These are phyloP conservation scores for Automeris io DNA, from an alignment of 2,888 invertebrate species.

Conservation along the genomic window DNA sequence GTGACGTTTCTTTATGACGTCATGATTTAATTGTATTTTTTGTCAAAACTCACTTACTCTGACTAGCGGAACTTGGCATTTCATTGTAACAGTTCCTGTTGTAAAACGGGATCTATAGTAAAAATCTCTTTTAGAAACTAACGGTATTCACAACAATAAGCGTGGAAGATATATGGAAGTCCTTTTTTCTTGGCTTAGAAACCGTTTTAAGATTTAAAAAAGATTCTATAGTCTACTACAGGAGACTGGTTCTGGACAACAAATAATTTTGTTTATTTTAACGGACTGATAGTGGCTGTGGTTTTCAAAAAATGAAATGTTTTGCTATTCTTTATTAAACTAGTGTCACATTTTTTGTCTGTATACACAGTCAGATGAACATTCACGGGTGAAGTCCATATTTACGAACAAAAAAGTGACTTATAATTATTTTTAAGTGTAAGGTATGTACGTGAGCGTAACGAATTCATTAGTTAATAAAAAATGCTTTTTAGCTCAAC, in stretches of 20 bases:
- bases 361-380: no score
- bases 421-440: no score
- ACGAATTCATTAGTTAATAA: no score
- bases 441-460: no score
- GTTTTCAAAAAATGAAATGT: slow-evolving; percentile 23
- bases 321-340: neutral
- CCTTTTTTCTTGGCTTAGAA: slow-evolving; percentile 52
- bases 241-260: slow-evolving; percentile 29
- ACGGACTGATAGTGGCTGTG: slow-evolving; percentile 42
- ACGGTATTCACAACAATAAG: slow-evolving; percentile 53
- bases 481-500: no score
- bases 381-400: no score
- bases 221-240: no score
- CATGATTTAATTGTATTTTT: slow-evolving; percentile 43
- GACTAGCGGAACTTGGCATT: slow-evolving; percentile 49
- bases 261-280: slow-evolving; percentile 33
- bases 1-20: slow-evolving; percentile 59
- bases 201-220: slow-evolving; percentile 68
- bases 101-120: slow-evolving; percentile 68
- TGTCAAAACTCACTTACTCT: slow-evolving; percentile 68
- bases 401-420: no score
- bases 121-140: slow-evolving; percentile 54
- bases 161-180: slow-evolving; percentile 53
- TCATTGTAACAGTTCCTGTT: slow-evolving; percentile 64
- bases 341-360: neutral